A percentile compares a stretch with the other conserved stretches of the same genome.
phyloP scores from a whole-genome alignment of 2,888 invertebrate genomes.

The Cyaniris semiargus region DNA sequence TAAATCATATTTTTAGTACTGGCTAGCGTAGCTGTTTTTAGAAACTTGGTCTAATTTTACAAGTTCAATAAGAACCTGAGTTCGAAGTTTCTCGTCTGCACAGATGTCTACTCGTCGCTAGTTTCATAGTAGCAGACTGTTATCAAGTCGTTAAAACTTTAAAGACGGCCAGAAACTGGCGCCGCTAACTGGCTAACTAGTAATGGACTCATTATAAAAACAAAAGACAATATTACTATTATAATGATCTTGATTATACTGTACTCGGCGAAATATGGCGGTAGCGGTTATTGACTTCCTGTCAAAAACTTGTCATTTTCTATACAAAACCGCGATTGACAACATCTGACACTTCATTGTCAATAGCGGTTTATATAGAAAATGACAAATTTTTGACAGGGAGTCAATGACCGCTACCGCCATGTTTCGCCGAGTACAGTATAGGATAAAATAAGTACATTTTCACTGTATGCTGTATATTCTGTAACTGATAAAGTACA shows the following conservation, averaged over 20 bases:
- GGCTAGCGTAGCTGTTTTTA: background rate
- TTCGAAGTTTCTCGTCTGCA: conserved; percentile 20
- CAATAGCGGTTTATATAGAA: too few species aligned
- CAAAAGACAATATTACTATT: background rate
- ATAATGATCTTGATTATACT: background rate
- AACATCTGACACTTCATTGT: too few species aligned
- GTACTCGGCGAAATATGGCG: too few species aligned
- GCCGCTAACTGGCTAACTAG: conserved; percentile 3
- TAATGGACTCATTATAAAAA: background rate
- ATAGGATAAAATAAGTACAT: too few species aligned
- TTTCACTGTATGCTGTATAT: too few species aligned
- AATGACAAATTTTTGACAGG: too few species aligned
- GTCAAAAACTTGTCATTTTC: too few species aligned
- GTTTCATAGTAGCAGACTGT: conserved; percentile 43
- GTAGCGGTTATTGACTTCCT: too few species aligned
- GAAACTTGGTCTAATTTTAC: background rate
- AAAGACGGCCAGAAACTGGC: conserved; percentile 12
- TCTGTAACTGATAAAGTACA: too few species aligned
- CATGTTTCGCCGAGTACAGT: too few species aligned
- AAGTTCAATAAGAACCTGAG: background rate
- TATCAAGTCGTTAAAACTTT: conserved; percentile 45
- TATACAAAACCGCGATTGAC: too few species aligned
- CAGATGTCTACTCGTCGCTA: background rate
- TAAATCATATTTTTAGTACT: background rate
- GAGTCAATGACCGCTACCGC: too few species aligned